Percentiles rank a stretch among this genome's conserved stretches.
Conservation (phyloP, 2,113 vertebrate genomes). For the Thamnaconus septentrionalis region DNA sequence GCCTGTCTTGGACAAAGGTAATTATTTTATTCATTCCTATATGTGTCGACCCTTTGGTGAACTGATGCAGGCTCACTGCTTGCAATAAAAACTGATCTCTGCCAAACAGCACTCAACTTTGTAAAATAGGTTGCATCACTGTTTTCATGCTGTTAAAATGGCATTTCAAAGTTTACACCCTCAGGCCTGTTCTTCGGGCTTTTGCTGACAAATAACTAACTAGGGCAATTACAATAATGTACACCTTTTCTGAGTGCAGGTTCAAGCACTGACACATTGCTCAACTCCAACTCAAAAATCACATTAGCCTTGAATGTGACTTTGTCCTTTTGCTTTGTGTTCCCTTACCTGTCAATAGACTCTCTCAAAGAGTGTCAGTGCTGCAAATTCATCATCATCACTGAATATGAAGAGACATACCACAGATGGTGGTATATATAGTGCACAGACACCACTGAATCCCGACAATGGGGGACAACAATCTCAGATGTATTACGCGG, state of each 20-base stretch:
- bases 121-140: conserved; percentile 32
- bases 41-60: background rate
- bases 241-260: conserved; percentile 56
- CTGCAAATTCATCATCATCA: conserved; percentile 2
- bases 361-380: conserved; percentile 33
- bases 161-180: background rate
- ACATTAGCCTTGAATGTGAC: too few species aligned
- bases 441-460: background rate
- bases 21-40: background rate
- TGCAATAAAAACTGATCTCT: background rate
- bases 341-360: conserved; percentile 39
- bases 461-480: conserved; percentile 9
- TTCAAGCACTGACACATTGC: conserved; percentile 64
- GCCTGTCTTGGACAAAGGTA: conserved; percentile 93
- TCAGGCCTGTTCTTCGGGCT: conserved; percentile 43
- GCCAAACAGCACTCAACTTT: conserved; percentile 14
- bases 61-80: background rate
- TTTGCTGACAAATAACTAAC: conserved; percentile 61
- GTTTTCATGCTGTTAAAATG: conserved; percentile 8
- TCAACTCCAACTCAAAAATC: too few species aligned
- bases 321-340: too few species aligned
- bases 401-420: too few species aligned
- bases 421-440: too few species aligned
- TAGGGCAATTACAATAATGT: conserved; percentile 67
- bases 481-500: conserved; percentile 44